Conservation (phyloP, 2,888 invertebrate species). For the Nephrotoma flavescens region DNA sequence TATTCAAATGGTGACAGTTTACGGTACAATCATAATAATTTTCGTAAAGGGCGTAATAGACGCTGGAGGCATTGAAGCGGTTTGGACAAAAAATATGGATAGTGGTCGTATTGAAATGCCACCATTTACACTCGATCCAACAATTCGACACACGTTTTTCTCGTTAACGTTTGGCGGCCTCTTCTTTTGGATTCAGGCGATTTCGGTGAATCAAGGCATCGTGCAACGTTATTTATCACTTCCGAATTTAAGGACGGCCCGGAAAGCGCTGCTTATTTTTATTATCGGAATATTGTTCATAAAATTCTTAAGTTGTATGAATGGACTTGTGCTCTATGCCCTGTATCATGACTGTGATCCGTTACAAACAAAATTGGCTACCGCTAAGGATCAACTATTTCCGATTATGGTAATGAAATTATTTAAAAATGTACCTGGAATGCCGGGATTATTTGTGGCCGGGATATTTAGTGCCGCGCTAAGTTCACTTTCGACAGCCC, state of each 20-base stretch:
- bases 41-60: neutral
- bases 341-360: constrained; percentile 49
- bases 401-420: constrained; percentile 77
- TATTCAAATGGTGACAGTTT: neutral
- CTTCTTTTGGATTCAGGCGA: constrained; percentile 58
- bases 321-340: neutral
- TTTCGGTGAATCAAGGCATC: constrained; percentile 70
- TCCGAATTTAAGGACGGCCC: constrained; percentile 38
- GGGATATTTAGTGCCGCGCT: constrained; percentile 22
- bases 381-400: constrained; percentile 64
- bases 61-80: neutral
- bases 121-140: constrained; percentile 58
- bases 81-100: constrained; percentile 17
- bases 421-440: constrained; percentile 57
- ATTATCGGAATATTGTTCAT: constrained; percentile 36
- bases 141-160: constrained; percentile 64
- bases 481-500: neutral
- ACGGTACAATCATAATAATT: neutral
- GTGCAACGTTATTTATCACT: constrained; percentile 69
- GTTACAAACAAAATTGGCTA: constrained; percentile 57
- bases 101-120: constrained; percentile 56
- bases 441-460: constrained; percentile 78
- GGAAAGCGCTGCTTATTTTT: constrained; percentile 38
- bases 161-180: constrained; percentile 57
- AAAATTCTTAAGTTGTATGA: neutral